Conservation (phyloP, 2,113 vertebrate genomes). For the Phylloscopus trochiloides region DNA sequence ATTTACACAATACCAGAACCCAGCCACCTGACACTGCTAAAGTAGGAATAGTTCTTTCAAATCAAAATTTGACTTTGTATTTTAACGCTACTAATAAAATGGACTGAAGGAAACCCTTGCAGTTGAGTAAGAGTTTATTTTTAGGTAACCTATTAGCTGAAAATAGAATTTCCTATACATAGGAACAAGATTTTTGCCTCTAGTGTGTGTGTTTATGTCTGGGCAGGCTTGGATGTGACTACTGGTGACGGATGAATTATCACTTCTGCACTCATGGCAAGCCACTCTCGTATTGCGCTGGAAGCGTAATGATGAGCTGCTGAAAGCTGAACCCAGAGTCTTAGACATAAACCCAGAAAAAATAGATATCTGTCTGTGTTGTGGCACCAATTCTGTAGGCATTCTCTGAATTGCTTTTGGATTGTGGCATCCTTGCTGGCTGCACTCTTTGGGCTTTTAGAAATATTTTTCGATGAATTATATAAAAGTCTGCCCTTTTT, state of each 20-base stretch:
- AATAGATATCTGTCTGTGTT: slow-evolving; percentile 22
- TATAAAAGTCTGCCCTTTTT: background rate
- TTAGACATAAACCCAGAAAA: slow-evolving; percentile 29
- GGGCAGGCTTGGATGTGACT: background rate
- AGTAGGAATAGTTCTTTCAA: background rate
- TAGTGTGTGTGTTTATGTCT: background rate
- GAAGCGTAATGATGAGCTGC: background rate
- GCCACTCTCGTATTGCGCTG: background rate
- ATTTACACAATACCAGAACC: slow-evolving; percentile 1
- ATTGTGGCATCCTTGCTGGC: background rate
- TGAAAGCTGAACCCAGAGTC: slow-evolving; percentile 32
- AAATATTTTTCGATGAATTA: background rate
- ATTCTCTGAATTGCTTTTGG: slow-evolving; percentile 15
- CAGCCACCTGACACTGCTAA: background rate
- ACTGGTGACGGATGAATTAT: slow-evolving; percentile 35
- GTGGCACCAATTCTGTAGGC: slow-evolving; percentile 22
- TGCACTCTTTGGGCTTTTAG: background rate
- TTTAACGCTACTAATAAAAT: slow-evolving; percentile 37
- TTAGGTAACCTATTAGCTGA: background rate
- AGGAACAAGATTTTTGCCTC: background rate
- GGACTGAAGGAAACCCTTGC: background rate
- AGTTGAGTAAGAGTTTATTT: slow-evolving; percentile 25
- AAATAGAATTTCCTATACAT: slow-evolving; percentile 34
- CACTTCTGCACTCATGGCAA: slow-evolving; percentile 26
- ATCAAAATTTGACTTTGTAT: background rate